Conservation (phyloP, 1,140 invertebrate species). For the Stegodyphus dumicola region DNA sequence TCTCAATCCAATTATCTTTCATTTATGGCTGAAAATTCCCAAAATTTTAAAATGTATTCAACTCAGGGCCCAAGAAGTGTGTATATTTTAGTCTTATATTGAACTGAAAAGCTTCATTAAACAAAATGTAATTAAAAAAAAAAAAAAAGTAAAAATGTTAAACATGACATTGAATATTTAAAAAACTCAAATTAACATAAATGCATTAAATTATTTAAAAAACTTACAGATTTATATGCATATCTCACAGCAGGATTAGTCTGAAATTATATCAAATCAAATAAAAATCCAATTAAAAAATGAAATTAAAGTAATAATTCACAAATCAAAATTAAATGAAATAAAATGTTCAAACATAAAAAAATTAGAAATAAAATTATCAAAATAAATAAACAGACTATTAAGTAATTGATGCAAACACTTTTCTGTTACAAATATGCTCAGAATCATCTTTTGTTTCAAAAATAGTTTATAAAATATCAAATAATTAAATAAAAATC, state of each 20-base stretch:
- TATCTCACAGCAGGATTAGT: constrained; percentile 83
- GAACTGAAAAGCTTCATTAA: neutral
- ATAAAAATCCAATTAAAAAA: neutral
- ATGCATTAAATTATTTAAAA: neutral
- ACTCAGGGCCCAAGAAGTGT: neutral
- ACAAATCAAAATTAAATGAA: no score
- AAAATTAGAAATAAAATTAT: no score
- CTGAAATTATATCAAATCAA: constrained; percentile 26
- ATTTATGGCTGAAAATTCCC: no score
- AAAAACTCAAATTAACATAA: neutral
- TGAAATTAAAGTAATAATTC: no score
- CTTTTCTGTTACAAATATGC: no score
- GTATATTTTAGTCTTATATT: neutral
- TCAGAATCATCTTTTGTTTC: no score
- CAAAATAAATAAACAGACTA: no score
- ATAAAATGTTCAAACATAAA: no score
- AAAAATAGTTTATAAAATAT: no score
- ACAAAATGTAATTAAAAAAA: neutral
- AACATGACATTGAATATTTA: neutral
- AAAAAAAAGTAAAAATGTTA: neutral
- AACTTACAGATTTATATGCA: constrained; percentile 75
- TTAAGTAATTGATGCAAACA: no score
- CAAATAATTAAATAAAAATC: no score
- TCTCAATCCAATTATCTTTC: no score
- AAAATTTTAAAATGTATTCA: neutral